These are phyloP conservation scores for Indri indri DNA, from an alignment of 2,113 vertebrate genomes.

Conservation along the genomic window DNA sequence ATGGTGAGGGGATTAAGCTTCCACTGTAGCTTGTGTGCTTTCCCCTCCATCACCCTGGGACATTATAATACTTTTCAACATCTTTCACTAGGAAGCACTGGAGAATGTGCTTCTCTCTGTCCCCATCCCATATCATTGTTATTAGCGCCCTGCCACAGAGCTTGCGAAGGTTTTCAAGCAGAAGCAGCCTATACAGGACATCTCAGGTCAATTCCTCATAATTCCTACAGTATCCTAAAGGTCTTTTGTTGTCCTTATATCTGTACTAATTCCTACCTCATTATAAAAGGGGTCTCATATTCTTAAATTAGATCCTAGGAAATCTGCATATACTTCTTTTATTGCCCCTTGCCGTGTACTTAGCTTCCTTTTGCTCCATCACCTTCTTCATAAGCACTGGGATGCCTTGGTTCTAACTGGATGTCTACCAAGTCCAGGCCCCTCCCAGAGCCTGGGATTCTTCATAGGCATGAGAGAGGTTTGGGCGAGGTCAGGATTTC, in stretches of 20 bases:
- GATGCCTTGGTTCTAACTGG: background rate
- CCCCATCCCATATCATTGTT: background rate
- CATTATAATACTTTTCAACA: too few species aligned
- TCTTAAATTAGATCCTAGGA: background rate
- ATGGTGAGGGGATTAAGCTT: background rate
- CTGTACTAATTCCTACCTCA: background rate
- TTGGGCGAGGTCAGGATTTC: background rate
- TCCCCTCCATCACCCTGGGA: background rate
- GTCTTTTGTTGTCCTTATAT: background rate
- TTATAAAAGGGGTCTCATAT: background rate
- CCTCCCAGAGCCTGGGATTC: background rate
- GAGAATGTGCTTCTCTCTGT: background rate
- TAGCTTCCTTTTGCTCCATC: background rate
- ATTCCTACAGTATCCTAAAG: background rate
- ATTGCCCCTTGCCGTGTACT: background rate
- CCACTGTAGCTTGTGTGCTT: background rate
- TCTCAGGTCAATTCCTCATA: background rate
- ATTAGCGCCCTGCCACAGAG: background rate
- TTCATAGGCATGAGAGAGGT: background rate
- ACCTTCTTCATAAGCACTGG: background rate
- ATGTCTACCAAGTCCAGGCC: background rate
- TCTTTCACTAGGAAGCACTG: background rate
- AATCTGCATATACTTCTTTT: background rate
- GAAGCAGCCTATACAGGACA: background rate
- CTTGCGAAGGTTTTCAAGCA: background rate